Base-by-base conservation (phyloP, 2,888 invertebrate species). In the Patella pellucida region DNA sequence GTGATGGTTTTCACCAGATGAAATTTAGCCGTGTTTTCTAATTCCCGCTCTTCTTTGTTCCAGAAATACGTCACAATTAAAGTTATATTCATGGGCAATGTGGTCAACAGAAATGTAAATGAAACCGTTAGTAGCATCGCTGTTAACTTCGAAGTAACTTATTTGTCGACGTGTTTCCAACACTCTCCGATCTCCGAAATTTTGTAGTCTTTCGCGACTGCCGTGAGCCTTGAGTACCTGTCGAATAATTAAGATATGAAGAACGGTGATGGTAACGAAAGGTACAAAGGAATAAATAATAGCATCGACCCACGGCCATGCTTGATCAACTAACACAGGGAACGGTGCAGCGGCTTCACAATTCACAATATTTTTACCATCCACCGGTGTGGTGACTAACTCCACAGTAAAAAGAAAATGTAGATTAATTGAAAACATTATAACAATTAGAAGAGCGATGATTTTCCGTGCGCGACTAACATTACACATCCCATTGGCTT, bases 291-390 rank as follows among this genome's bases (percentile, higher is more conserved):
- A 88, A 79, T 90, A 90, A 23, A 90, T 76, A 23, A 85, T 73
- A n/a, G 87, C 84, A 76, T 90, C 90, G n/a, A 90, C 83, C 88
- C 88, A 89, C 3, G 89, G 88, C 89, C 88, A 89, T 9, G 88
- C 81, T 9, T 80, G 81, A 16, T 82, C 81, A 1, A 88, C 81
- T 12, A 88, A 77, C 12, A 77, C 72, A 19, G 76, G 71, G 74
- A 80, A 81, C 7, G 73, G 31, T 4, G 67, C 71, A 0, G 75
- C 79, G 12, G 82, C 81, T 12, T 79, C 76, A 75, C 87, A 87
- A n/a, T 78, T 73, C 15, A 76, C 75, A 7, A 69, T 56, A 23
- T 23, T 23, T 23, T 23, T 62, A 12, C 79, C 73, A 3, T 77
- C 75, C 12, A 78, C 81, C 9, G 81, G 78, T 41, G 78, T 79